Evolutionary conservation across 2,888 invertebrate species (phyloP), one percentile per base, ranked within the genome.

Genomic region (Girardia tigrina): DNA sequence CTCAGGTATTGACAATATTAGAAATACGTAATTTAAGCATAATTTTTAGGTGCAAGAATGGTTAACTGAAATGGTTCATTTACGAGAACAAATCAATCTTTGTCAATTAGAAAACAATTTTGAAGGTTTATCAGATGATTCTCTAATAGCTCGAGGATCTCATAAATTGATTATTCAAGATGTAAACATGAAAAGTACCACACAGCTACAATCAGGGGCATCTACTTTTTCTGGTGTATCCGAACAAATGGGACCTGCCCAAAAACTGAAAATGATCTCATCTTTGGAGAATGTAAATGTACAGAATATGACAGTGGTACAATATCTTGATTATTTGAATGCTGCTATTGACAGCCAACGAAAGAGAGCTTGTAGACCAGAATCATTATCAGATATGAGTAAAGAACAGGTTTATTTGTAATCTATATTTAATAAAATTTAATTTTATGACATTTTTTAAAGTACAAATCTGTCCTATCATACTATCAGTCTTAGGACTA

Each of bases 1-100:
- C 56, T 8, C 56, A 56, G 23, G 56, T 56, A 56, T 36, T n/a
- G 12, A 36, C 16, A 36, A 36, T 20, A 8, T 56, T 56, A 56
- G 23, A 4, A 20, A n/a, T 56, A 6, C n/a, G n/a, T 20, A 56
- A 8, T 56, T 56, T 23, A 56, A 56, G 4, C n/a, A 12, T 8
- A 56, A 8, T 23, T 20, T 56, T n/a, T 56, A 56, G 56, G 56
- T 56, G n/a, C 56, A 56, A 56, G 56, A 56, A 56, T 56, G 56
- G 56, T 56, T 56, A 56, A 56, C 56, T 4, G 56, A 56, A n/a
- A 20, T 56, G 23, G 56, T 56, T 6, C 23, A 56, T 56, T 56
- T 56, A 56, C 56, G 56, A 2, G 56, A 56, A 56, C 4, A 56
- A n/a, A 12, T 56, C 2, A 56, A 56, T n/a, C n/a, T 2, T 56